Conservation (phyloP, 2,888 invertebrate species). For the Oscheius sp. region DNA sequence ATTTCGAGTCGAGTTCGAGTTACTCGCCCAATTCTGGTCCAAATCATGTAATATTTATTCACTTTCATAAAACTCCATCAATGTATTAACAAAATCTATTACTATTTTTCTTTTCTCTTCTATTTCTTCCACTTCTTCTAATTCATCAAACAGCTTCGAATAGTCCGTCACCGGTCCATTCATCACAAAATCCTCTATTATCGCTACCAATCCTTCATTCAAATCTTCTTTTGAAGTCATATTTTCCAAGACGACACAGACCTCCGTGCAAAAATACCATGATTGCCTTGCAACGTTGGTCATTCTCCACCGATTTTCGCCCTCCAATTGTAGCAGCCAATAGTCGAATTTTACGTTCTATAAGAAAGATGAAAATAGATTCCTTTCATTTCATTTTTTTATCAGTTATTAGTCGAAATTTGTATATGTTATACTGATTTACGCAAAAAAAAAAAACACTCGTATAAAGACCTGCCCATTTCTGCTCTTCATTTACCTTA, state of each 20-base stretch:
- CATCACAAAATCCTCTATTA: background rate
- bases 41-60: too few species aligned
- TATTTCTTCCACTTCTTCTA: background rate
- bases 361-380: background rate
- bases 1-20: too few species aligned
- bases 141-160: background rate
- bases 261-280: slow-evolving; percentile 7
- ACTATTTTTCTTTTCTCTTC: background rate
- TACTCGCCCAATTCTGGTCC: too few species aligned
- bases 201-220: background rate
- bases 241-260: background rate
- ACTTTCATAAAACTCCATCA: too few species aligned
- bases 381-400: background rate
- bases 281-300: background rate
- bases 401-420: background rate
- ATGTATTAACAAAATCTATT: too few species aligned
- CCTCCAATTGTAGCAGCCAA: background rate
- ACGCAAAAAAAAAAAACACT: too few species aligned
- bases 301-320: background rate
- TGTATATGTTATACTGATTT: background rate
- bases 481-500: background rate
- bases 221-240: background rate
- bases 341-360: background rate
- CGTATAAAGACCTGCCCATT: background rate
- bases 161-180: background rate